Conservation (phyloP, 2,888 invertebrate genomes). For the Gastrophysa polygoni region DNA sequence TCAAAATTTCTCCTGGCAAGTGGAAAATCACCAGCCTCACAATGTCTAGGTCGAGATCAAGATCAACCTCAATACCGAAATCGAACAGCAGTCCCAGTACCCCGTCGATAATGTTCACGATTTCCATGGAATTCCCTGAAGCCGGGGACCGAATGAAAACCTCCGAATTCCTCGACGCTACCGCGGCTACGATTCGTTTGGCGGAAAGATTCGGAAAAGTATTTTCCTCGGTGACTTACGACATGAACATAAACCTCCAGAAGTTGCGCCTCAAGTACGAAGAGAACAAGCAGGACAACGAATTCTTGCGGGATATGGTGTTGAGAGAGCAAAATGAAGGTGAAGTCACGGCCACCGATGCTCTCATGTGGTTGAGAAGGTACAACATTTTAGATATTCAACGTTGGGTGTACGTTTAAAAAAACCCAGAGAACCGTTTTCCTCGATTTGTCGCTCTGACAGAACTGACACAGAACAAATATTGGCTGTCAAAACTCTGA, state of each 20-base stretch:
- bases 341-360: constrained; percentile 63
- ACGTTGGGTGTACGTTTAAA: background rate
- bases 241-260: constrained; percentile 80
- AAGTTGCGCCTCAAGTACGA: constrained; percentile 67
- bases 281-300: constrained; percentile 61
- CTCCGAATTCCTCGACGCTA: constrained; percentile 44
- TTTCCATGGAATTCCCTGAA: constrained; percentile 35
- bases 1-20: background rate
- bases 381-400: constrained; percentile 47
- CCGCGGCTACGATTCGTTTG: constrained; percentile 38
- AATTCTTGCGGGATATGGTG: constrained; percentile 73
- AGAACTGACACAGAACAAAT: too few relatives aligned
- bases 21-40: background rate
- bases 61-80: background rate
- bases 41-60: background rate
- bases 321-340: constrained; percentile 64
- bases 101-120: constrained; percentile 27
- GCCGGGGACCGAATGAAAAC: constrained; percentile 41
- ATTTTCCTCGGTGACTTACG: constrained; percentile 75
- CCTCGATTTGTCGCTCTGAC: too few relatives aligned
- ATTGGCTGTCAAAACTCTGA: too few relatives aligned
- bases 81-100: background rate
- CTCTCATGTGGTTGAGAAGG: constrained; percentile 79
- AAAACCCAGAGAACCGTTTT: background rate
- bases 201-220: constrained; percentile 75